These are phyloP conservation scores for Lasioglossum vierecki DNA, from an alignment of 2,888 invertebrate genomes.

Conservation along the genomic window DNA sequence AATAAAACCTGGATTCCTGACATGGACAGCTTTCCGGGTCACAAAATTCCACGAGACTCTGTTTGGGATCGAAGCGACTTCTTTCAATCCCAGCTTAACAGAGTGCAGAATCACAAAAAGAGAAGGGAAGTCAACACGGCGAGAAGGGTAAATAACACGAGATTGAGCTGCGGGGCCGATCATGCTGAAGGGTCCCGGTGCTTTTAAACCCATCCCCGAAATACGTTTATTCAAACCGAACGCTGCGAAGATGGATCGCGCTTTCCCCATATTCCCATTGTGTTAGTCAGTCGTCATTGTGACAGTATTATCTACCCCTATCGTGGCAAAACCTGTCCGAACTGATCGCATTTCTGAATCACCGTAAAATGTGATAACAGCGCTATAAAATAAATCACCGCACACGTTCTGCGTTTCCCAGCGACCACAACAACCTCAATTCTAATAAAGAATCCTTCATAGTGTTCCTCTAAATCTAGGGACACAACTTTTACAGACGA, in stretches of 20 bases:
- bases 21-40: slow-evolving; percentile 37
- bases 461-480: too few species aligned
- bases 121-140: slow-evolving; percentile 57
- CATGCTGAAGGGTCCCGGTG: not conserved
- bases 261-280: slow-evolving; percentile 27
- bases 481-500: too few species aligned
- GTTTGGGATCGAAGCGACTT: slow-evolving; percentile 48
- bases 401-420: not conserved
- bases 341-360: slow-evolving; percentile 36
- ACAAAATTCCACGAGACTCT: slow-evolving; percentile 39
- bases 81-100: slow-evolving; percentile 60
- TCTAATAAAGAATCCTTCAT: too few species aligned
- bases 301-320: slow-evolving; percentile 9
- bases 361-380: slow-evolving; percentile 18
- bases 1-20: slow-evolving; percentile 51
- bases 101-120: slow-evolving; percentile 59
- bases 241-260: slow-evolving; percentile 30
- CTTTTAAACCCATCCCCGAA: slow-evolving; percentile 43
- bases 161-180: slow-evolving; percentile 55
- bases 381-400: slow-evolving; percentile 33
- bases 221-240: slow-evolving; percentile 47
- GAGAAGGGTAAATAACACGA: slow-evolving; percentile 62
- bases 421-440: not conserved
- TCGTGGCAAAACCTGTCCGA: not conserved
- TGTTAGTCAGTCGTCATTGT: slow-evolving; percentile 27